phyloP scores from a whole-genome alignment of 2,888 invertebrate species.

The Neocrepidodera transversa region DNA sequence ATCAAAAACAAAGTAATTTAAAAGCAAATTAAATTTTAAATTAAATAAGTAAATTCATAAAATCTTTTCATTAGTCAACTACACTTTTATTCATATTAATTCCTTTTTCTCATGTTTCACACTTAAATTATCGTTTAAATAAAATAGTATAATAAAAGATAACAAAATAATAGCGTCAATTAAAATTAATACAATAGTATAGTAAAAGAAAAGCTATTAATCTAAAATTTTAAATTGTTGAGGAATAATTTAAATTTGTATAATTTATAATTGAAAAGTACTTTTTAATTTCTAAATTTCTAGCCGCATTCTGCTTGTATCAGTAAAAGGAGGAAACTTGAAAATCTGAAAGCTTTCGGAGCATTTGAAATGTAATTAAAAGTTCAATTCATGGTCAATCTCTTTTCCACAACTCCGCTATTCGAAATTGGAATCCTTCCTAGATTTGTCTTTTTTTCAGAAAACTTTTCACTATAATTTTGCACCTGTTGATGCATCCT shows the following conservation, averaged over 20 bases:
- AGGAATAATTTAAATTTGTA: not conserved
- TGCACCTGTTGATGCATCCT: slow-evolving; percentile 7
- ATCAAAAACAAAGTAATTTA: too few relatives aligned
- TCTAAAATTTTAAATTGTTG: slow-evolving; percentile 4
- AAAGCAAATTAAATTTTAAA: too few relatives aligned
- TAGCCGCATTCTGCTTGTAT: slow-evolving; percentile 1
- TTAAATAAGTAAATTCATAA: too few relatives aligned
- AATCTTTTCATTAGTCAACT: too few relatives aligned
- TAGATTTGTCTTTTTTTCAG: not conserved
- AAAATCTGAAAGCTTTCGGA: slow-evolving; percentile 9
- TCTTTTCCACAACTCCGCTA: slow-evolving; percentile 13
- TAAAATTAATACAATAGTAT: too few relatives aligned
- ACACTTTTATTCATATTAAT: too few relatives aligned
- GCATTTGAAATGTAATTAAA: slow-evolving; percentile 18
- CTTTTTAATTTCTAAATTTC: slow-evolving; percentile 10
- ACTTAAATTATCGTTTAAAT: too few relatives aligned
- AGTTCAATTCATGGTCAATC: slow-evolving; percentile 18
- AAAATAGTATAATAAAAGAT: too few relatives aligned
- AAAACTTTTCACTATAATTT: slow-evolving; percentile 3
- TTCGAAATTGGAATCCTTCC: slow-evolving; percentile 10
- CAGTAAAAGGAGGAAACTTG: slow-evolving; percentile 8
- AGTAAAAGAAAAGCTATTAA: not conserved
- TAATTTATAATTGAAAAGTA: slow-evolving; percentile 7
- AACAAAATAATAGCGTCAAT: too few relatives aligned
- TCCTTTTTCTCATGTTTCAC: too few relatives aligned